Base-by-base conservation (phyloP, 2,888 invertebrate species). In the Ormyrus nitidulus region DNA sequence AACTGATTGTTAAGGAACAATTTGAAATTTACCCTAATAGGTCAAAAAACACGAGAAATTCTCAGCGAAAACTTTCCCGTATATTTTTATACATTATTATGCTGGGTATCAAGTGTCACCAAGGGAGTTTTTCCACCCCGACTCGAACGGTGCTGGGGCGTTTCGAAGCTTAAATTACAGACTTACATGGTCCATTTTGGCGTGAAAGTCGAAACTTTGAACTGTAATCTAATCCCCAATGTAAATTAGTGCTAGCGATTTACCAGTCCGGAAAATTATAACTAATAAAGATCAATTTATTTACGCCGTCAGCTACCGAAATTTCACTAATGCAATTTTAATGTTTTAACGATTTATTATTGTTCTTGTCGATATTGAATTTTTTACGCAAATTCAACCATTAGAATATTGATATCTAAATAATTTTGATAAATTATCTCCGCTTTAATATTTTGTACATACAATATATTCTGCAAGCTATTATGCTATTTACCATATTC, bases 101-200 rank as follows among this genome's bases (percentile, higher is more conserved):
- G 71, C 66, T 66, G 46, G 72, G 68, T 81, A 76, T 81, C 76
- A n/a, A 68, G 58, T 81, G 68, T 79, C 71, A 59, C 64, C 62
- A 19, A 34, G 68, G 70, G 71, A 71, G 72, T 68, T 75, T 73
- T 74, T 75, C 58, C 44, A 6, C 34, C 53, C 19, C 58, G 11
- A 53, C 56, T 74, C 70, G n/a, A 7, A 34, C 44, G 11, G n/a
- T 34, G n/a, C 10, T 2, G 13, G 44, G 19, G 7, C 56, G 51
- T 69, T 58, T 59, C 62, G 48, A 75, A 75, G 75, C 75, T 81
- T 71, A 72, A 78, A 81, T 81, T 81, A 78, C 81, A 77, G 74
- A 62, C 64, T 51, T 69, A 13, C 4, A 6, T 68, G 53, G 64
- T 54, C 71, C 53, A 73, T 71, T 75, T 78, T 53, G 9, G 51